These are phyloP conservation scores for Drosophila novamexicana DNA, from an alignment of 1,140 invertebrate genomes.

Conservation along the genomic window DNA sequence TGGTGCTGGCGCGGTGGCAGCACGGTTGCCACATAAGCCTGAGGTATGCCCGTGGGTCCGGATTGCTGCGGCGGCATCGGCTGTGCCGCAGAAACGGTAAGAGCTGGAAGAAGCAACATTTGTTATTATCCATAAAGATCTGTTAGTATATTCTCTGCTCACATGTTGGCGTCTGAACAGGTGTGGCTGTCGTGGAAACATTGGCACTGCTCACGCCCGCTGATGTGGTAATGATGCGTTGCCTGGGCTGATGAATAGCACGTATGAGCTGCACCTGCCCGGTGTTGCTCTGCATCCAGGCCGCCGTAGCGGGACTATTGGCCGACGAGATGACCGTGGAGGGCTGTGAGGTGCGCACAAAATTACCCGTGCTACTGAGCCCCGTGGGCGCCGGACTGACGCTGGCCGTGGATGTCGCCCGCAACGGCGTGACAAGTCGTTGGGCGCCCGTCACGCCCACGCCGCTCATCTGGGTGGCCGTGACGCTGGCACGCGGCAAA, in stretches of 20 bases:
- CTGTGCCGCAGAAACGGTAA: slow-evolving; percentile 60
- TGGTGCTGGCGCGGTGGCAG: slow-evolving; percentile 79
- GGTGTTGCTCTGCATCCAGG: slow-evolving; percentile 79
- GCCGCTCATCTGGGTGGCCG: slow-evolving; percentile 75
- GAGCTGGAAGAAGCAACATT: slow-evolving; percentile 7
- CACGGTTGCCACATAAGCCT: slow-evolving; percentile 81
- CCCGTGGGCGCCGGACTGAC: slow-evolving; percentile 61
- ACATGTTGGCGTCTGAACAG: slow-evolving; percentile 63
- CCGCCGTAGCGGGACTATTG: slow-evolving; percentile 59
- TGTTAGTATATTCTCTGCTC: neutral
- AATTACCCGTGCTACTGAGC: slow-evolving; percentile 58
- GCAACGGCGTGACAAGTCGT: slow-evolving; percentile 69
- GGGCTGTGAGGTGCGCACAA: slow-evolving; percentile 75
- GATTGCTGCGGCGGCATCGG: slow-evolving; percentile 38
- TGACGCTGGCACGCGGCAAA: slow-evolving; percentile 74
- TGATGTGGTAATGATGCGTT: slow-evolving; percentile 79
- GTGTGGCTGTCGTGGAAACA: slow-evolving; percentile 61
- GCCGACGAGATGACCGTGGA: slow-evolving; percentile 81
- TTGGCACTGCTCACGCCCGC: slow-evolving; percentile 47
- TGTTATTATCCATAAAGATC: neutral
- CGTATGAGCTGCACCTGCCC: slow-evolving; percentile 81
- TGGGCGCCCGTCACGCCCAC: slow-evolving; percentile 63
- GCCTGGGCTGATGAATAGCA: slow-evolving; percentile 73
- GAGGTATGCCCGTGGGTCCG: slow-evolving; percentile 57
- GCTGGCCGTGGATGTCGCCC: slow-evolving; percentile 67